These are phyloP conservation scores for Vanacampus margaritifer DNA, from an alignment of 2,113 vertebrate species.

Conservation along the genomic window DNA sequence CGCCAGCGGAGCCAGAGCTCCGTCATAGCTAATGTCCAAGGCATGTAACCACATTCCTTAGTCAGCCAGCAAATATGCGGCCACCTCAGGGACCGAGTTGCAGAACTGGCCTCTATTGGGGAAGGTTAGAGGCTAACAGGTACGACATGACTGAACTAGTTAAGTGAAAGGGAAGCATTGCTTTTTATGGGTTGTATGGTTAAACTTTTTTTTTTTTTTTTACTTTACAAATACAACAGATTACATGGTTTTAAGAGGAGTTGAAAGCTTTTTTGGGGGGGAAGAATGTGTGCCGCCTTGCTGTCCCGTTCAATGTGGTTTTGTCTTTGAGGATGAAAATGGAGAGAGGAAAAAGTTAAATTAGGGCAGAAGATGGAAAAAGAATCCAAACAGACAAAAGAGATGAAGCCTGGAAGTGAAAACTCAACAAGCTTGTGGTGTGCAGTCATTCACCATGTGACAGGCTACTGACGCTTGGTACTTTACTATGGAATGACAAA, in stretches of 20 bases:
- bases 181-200: slow-evolving; percentile 3
- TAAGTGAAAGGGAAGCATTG: not conserved
- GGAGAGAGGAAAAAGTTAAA: not conserved
- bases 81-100: slow-evolving; percentile 73
- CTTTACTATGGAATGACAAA: slow-evolving; percentile 68
- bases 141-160: not conserved
- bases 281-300: slow-evolving; percentile 45
- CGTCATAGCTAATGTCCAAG: slow-evolving; percentile 81
- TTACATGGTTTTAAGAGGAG: not conserved
- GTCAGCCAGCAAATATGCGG: slow-evolving; percentile 86
- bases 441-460: slow-evolving; percentile 42
- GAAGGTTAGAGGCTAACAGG: slow-evolving; percentile 25
- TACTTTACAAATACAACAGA: not conserved
- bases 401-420: slow-evolving; percentile 26
- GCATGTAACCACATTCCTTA: slow-evolving; percentile 89
- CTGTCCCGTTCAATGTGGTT: slow-evolving; percentile 41
- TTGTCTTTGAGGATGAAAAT: slow-evolving; percentile 14
- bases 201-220: too few relatives aligned
- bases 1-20: slow-evolving; percentile 70
- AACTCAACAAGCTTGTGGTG: slow-evolving; percentile 42
- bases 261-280: not conserved
- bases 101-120: slow-evolving; percentile 43
- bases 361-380: not conserved
- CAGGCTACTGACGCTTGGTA: slow-evolving; percentile 45
- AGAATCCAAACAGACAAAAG: slow-evolving; percentile 21